Percentiles rank a stretch among this genome's conserved stretches.
Conservation (phyloP, 2,797 vertebrate species). For the Pipistrellus kuhlii region DNA sequence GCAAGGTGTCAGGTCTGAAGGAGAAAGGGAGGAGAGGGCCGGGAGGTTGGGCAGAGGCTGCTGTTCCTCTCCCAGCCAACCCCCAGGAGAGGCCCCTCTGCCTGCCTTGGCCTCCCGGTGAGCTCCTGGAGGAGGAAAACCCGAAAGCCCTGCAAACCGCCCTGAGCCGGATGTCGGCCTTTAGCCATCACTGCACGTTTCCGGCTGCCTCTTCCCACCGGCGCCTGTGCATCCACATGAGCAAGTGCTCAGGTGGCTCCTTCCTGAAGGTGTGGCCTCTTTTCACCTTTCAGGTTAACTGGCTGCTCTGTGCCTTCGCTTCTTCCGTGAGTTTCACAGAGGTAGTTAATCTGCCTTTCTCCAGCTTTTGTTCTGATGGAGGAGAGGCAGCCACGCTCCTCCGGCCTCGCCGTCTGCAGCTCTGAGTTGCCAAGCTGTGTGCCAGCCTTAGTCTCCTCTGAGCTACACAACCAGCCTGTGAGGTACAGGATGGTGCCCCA, state of each 20-base stretch:
- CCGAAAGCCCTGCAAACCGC: neutral
- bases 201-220: neutral
- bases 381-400: neutral
- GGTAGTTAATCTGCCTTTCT: neutral
- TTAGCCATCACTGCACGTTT: neutral
- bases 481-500: neutral
- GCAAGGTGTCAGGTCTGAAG: neutral
- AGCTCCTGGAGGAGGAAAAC: neutral
- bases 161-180: neutral
- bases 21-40: neutral
- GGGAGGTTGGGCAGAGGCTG: neutral
- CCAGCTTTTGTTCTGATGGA: neutral
- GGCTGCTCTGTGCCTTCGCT: neutral
- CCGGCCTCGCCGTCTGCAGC: neutral
- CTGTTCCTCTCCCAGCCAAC: neutral
- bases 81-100: neutral
- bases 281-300: neutral
- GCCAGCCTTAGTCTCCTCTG: conserved; percentile 8
- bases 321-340: neutral
- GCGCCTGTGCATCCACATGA: neutral
- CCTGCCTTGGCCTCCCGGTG: neutral
- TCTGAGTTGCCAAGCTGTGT: neutral
- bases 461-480: neutral
- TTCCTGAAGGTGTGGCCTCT: neutral
- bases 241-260: neutral